Base-by-base conservation (phyloP, 2,888 invertebrate species). In the Cerastoderma edule region DNA sequence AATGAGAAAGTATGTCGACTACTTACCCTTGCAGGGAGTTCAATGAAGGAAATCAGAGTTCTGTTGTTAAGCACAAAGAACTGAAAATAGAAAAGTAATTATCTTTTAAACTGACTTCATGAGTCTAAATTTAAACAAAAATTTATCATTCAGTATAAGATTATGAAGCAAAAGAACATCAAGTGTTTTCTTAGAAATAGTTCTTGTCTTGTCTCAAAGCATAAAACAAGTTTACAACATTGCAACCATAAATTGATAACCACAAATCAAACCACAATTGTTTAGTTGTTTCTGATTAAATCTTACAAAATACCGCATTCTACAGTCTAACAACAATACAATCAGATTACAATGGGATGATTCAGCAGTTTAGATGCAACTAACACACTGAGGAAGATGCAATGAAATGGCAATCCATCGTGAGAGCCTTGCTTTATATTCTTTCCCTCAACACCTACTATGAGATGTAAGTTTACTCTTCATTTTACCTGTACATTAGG, bases 41-140 rank as follows among this genome's bases (percentile, higher is more conserved):
- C 98, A 16, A 98, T 95, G 78, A 98, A 94, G 66, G 98, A 98
- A 73, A 98, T 95, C 67, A 98, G 95, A 16, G 96, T 95, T 81
- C 95, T 95, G 78, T 93, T 93, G 83, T 96, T 96, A 48, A 98
- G 93, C 90, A 98, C 96, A 93, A 98, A 95, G 81, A 98, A 94
- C 94, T 97, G 95, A 85, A 96, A 93, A 89, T 91, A 77, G 72
- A 76, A 78, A 66, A 44, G 22, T 48, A 48, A 10, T 19, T 48
- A 19, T n/a, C 16, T 48, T 6, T 48, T 19, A 48, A 70, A 72
- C 19, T 76, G 16, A 39, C 8, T 39, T 16, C 8, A 39, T 39
- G 10, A 39, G 16, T 39, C 39, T 13, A 39, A 16, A 16, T 16
- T 39, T 39, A 10, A 10, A 39, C 39, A 39, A 39, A 39, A 39